Evolutionary conservation across 2,113 vertebrate genomes (phyloP).

Genomic region (Vireo altiloquus): DNA sequence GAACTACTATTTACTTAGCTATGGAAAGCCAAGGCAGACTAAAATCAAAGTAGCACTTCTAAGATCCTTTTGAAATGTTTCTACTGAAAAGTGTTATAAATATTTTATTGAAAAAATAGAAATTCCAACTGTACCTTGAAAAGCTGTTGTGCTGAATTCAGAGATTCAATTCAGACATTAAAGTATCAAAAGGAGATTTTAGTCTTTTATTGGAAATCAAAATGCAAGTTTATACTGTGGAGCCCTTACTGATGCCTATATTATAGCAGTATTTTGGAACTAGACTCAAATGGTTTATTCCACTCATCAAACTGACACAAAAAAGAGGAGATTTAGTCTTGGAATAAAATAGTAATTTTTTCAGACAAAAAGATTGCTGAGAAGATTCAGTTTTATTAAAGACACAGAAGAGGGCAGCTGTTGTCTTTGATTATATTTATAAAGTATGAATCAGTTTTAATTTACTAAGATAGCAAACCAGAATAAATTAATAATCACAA

Average conservation of each 20-base stretch:
- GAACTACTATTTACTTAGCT: not conserved
- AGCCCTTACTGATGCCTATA: not conserved
- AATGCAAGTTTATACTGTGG: slow-evolving; percentile 8
- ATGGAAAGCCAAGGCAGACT: not conserved
- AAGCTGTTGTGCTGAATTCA: not conserved
- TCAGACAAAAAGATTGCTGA: not conserved
- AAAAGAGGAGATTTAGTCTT: not conserved
- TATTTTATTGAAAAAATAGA: slow-evolving; percentile 17
- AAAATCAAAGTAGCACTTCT: not conserved
- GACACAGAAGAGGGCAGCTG: slow-evolving; percentile 26
- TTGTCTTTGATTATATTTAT: slow-evolving; percentile 39
- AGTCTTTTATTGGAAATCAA: slow-evolving; percentile 41
- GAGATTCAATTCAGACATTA: not conserved
- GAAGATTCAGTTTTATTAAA: not conserved
- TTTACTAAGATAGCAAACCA: not conserved
- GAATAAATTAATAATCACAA: slow-evolving; percentile 27
- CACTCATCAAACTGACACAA: not conserved
- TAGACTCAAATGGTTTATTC: not conserved
- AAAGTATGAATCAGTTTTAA: slow-evolving; percentile 21
- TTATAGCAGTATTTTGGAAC: not conserved
- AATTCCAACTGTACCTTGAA: slow-evolving; percentile 17
- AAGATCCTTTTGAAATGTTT: not conserved
- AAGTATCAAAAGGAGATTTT: slow-evolving; percentile 30
- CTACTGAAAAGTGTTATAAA: not conserved
- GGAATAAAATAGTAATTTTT: slow-evolving; percentile 4